phyloP scores from a whole-genome alignment of 2,888 invertebrate genomes.

The Eucera pruinosa region DNA sequence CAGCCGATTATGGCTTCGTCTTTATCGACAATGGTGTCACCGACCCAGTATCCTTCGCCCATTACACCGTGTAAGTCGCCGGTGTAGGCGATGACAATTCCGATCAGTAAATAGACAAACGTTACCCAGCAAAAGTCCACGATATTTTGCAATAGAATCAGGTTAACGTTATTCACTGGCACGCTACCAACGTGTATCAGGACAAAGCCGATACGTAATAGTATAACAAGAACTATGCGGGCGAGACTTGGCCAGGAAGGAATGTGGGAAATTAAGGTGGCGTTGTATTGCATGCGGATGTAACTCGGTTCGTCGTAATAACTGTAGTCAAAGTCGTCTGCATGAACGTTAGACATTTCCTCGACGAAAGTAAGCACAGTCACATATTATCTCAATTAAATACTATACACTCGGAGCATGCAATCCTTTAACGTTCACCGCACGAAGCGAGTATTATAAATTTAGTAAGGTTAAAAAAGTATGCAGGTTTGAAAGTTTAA shows the following conservation, averaged over 20 bases:
- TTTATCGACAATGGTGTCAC: conserved; percentile 65
- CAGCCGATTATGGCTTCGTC: conserved; percentile 76
- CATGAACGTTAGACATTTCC: conserved; percentile 17
- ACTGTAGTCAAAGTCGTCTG: conserved; percentile 26
- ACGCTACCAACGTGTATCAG: conserved; percentile 81
- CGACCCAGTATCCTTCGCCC: conserved; percentile 76
- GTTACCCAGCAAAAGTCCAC: conserved; percentile 79
- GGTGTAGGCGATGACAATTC: conserved; percentile 79
- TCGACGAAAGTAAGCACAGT: not conserved
- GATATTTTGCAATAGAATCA: conserved; percentile 81
- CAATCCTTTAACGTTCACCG: not conserved
- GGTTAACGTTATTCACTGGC: conserved; percentile 80
- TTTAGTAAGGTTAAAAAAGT: conserved; percentile 2
- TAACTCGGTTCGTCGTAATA: conserved; percentile 24
- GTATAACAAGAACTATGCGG: conserved; percentile 70
- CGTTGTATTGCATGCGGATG: not conserved
- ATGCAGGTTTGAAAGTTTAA: not conserved
- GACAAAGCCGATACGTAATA: conserved; percentile 79
- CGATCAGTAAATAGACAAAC: conserved; percentile 76
- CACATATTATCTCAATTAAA: conserved; percentile 11
- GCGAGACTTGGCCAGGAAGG: conserved; percentile 7
- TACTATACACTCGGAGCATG: not conserved
- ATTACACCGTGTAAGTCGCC: conserved; percentile 71
- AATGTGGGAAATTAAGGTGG: not conserved
- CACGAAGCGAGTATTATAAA: not conserved